These are phyloP conservation scores for Mongoloraphidia duomilia DNA, from an alignment of 2,888 invertebrate genomes.

Conservation along the genomic window DNA sequence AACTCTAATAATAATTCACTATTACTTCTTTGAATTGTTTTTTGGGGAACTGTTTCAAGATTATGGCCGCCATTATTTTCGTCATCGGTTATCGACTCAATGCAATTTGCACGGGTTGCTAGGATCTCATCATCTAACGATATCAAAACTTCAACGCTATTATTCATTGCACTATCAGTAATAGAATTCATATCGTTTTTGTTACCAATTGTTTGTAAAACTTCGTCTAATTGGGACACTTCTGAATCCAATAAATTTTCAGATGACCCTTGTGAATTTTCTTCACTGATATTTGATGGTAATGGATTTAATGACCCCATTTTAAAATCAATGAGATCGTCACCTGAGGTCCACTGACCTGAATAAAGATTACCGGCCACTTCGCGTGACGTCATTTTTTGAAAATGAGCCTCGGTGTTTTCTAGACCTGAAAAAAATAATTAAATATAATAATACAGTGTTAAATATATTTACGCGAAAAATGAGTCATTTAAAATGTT, in stretches of 20 bases:
- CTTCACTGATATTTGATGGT: no score
- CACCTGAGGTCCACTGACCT: no score
- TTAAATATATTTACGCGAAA: no score
- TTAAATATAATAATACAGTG: no score
- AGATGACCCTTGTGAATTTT: no score
- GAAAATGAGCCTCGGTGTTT: no score
- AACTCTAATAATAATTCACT: slow-evolving; percentile 3
- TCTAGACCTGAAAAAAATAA: no score
- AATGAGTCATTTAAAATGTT: no score
- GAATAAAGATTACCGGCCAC: no score
- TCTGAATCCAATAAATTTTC: slow-evolving; percentile 27
- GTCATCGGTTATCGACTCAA: background rate
- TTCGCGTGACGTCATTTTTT: no score
- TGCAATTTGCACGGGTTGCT: background rate
- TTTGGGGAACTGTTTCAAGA: background rate
- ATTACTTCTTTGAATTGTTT: slow-evolving; percentile 2
- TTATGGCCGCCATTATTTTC: background rate
- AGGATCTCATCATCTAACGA: slow-evolving; percentile 22
- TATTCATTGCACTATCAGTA: slow-evolving; percentile 5
- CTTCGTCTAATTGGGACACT: slow-evolving; percentile 25
- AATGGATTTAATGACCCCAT: no score
- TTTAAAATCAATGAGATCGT: no score
- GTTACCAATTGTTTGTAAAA: slow-evolving; percentile 20
- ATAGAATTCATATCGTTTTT: slow-evolving; percentile 6
- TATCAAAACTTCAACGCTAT: slow-evolving; percentile 24